phyloP scores from a whole-genome alignment of 1,140 invertebrate genomes.

The Charaxes varanes region DNA sequence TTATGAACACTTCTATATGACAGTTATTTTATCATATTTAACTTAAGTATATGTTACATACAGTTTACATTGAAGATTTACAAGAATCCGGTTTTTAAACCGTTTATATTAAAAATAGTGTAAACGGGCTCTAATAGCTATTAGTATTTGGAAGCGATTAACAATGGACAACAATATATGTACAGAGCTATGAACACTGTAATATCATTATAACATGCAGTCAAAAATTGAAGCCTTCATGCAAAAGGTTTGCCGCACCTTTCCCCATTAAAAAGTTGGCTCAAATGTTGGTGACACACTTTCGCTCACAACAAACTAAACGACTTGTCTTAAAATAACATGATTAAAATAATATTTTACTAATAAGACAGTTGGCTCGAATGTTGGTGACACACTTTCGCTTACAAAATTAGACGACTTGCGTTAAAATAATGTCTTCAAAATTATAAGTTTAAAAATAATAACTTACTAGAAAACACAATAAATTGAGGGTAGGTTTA shows the following conservation, averaged over 20 bases:
- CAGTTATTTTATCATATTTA: too few relatives aligned
- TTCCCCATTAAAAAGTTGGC: neutral
- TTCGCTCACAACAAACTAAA: neutral
- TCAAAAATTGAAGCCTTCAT: constrained; percentile 28
- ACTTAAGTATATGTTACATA: too few relatives aligned
- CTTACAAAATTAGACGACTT: neutral
- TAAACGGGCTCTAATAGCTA: constrained; percentile 10
- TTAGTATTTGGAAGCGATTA: constrained; percentile 24
- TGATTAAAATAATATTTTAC: too few relatives aligned
- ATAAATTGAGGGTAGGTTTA: too few relatives aligned
- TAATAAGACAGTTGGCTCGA: too few relatives aligned
- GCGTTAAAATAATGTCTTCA: too few relatives aligned
- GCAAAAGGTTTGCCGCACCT: too few relatives aligned
- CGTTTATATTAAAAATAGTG: too few relatives aligned
- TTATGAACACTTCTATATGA: too few relatives aligned
- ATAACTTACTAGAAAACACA: too few relatives aligned
- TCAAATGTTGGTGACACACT: neutral
- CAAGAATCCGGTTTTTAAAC: constrained; percentile 16
- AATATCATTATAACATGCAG: constrained; percentile 47
- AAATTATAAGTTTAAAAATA: too few relatives aligned
- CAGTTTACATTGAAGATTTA: too few relatives aligned
- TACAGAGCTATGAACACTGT: constrained; percentile 47
- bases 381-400: neutral
- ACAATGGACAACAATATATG: constrained; percentile 29
- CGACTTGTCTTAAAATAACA: neutral